A percentile compares a stretch with the other conserved stretches of the same genome.
phyloP scores from a whole-genome alignment of 2,888 invertebrate genomes.

The Carcina quercana region DNA sequence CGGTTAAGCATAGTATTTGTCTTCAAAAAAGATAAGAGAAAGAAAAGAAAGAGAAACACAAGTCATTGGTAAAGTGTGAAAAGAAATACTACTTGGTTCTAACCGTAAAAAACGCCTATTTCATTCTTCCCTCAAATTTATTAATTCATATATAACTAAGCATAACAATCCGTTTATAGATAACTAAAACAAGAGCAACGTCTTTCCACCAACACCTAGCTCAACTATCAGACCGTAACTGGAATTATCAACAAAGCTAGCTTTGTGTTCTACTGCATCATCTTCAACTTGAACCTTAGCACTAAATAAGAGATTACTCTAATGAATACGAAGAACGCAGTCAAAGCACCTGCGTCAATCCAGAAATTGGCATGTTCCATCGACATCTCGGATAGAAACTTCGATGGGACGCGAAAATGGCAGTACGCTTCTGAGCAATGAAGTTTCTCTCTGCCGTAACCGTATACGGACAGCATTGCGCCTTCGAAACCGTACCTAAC shows the following conservation, averaged over 20 bases:
- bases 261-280: slow-evolving; percentile 59
- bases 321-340: slow-evolving; percentile 85
- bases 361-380: slow-evolving; percentile 87
- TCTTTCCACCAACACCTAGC: slow-evolving; percentile 8
- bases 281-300: slow-evolving; percentile 84
- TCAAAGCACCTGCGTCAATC: slow-evolving; percentile 88
- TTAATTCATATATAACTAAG: no score
- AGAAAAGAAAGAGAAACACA: no score
- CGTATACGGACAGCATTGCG: slow-evolving; percentile 93
- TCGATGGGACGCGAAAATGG: slow-evolving; percentile 85
- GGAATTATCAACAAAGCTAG: slow-evolving; percentile 8
- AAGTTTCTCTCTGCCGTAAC: slow-evolving; percentile 86
- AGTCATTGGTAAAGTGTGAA: no score
- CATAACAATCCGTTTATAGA: no score
- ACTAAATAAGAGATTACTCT: slow-evolving; percentile 88
- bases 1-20: no score
- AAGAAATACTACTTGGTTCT: no score
- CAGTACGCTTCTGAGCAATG: slow-evolving; percentile 89
- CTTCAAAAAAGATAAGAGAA: no score
- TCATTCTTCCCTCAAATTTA: no score
- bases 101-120: no score
- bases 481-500: slow-evolving; percentile 94
- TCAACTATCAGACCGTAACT: slow-evolving; percentile 4
- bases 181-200: no score
- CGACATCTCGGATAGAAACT: slow-evolving; percentile 89